phyloP scores from a whole-genome alignment of 2,888 invertebrate genomes.

The Lydus trimaculatus region DNA sequence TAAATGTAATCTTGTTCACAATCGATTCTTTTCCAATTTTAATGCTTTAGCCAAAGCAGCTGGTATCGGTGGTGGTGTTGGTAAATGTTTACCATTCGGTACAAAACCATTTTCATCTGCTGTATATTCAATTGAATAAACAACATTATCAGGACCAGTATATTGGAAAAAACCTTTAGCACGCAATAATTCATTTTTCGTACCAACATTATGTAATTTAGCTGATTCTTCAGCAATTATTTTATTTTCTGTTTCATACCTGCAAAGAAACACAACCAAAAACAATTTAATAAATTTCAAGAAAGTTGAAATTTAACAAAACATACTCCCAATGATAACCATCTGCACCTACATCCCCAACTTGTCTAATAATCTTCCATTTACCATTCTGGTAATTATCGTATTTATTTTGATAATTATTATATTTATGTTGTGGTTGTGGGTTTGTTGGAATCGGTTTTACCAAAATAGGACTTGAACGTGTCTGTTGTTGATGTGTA shows the following conservation, averaged over 20 bases:
- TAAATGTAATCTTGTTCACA: not conserved
- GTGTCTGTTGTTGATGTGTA: not conserved
- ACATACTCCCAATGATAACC: slow-evolving; percentile 63
- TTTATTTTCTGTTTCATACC: slow-evolving; percentile 70
- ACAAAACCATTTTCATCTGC: slow-evolving; percentile 70
- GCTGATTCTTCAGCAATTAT: slow-evolving; percentile 69
- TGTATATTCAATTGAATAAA: slow-evolving; percentile 66
- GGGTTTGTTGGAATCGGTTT: not conserved
- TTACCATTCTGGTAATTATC: slow-evolving; percentile 40
- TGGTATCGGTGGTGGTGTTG: slow-evolving; percentile 73
- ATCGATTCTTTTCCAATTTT: slow-evolving; percentile 63
- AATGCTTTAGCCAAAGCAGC: slow-evolving; percentile 70
- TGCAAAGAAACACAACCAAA: slow-evolving; percentile 42
- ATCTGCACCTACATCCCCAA: slow-evolving; percentile 62
- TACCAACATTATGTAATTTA: slow-evolving; percentile 60
- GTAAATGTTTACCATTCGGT: slow-evolving; percentile 63
- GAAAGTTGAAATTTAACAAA: slow-evolving; percentile 47
- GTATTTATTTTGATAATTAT: slow-evolving; percentile 7
- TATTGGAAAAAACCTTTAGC: slow-evolving; percentile 73
- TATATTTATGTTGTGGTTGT: slow-evolving; percentile 14
- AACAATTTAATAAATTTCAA: slow-evolving; percentile 19
- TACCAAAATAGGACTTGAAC: not conserved
- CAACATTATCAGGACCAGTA: slow-evolving; percentile 69
- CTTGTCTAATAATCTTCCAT: slow-evolving; percentile 65
- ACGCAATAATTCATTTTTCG: slow-evolving; percentile 66